Conservation (phyloP, 2,888 invertebrate genomes). For the Thalpophila matura region DNA sequence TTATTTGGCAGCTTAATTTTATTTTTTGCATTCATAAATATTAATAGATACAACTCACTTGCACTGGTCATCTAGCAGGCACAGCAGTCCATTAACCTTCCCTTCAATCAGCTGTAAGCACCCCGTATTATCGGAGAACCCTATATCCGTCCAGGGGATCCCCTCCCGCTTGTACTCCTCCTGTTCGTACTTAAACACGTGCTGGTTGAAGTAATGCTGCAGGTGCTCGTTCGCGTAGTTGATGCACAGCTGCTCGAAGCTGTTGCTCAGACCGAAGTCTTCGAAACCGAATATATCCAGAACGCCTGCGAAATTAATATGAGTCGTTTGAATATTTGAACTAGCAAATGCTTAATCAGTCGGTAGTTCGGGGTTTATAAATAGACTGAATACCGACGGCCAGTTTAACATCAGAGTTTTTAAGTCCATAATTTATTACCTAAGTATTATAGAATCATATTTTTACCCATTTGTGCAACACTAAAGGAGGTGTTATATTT, state of each 20-base stretch:
- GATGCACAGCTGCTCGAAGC: constrained; percentile 99
- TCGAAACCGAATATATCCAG: constrained; percentile 99
- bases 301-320: constrained; percentile 91
- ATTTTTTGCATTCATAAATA: too few species aligned
- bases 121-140: constrained; percentile 98
- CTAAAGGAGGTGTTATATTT: too few species aligned
- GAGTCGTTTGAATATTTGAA: not conserved
- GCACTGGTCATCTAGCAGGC: constrained; percentile 98
- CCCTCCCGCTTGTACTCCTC: constrained; percentile 98
- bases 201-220: constrained; percentile 99
- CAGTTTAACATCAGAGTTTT: too few species aligned
- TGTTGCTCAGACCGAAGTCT: constrained; percentile 97
- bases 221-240: constrained; percentile 99
- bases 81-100: constrained; percentile 96
- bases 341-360: too few species aligned
- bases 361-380: too few species aligned
- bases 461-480: too few species aligned
- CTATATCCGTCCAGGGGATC: constrained; percentile 98
- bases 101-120: constrained; percentile 98
- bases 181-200: constrained; percentile 99
- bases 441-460: too few species aligned
- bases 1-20: too few species aligned
- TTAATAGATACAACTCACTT: constrained; percentile 92
- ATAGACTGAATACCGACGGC: too few species aligned
- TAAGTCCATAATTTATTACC: too few species aligned